Evolutionary conservation across 1,140 invertebrate genomes (phyloP).

Genomic region (Brachionus koreanus): DNA sequence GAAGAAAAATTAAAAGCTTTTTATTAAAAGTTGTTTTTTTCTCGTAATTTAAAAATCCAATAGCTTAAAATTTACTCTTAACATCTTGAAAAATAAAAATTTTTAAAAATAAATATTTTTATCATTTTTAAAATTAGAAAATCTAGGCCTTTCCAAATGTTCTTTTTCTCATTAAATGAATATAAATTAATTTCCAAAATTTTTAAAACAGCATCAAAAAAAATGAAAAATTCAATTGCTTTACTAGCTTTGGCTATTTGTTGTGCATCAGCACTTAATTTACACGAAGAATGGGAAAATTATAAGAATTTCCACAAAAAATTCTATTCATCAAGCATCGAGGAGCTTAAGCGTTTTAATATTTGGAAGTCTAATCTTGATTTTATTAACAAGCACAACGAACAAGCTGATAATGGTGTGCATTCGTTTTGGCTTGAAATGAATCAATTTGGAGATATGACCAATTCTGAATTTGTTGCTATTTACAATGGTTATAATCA

Average conservation of each 20-base stretch:
- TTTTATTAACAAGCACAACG: conserved; percentile 51
- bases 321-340: neutral
- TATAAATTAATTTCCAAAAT: neutral
- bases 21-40: neutral
- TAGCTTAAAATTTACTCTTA: conserved; percentile 14
- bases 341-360: conserved; percentile 1
- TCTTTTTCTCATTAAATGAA: conserved; percentile 13
- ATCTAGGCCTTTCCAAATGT: neutral
- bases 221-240: conserved; percentile 15
- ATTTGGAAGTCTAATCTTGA: conserved; percentile 49
- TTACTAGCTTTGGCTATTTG: neutral
- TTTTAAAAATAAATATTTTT: neutral
- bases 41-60: neutral
- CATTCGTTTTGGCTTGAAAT: conserved; percentile 51
- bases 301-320: conserved; percentile 6
- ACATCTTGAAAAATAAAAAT: conserved; percentile 36
- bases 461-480: conserved; percentile 37
- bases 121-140: neutral
- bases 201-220: neutral
- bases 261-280: neutral
- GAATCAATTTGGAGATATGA: conserved; percentile 53
- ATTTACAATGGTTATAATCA: conserved; percentile 13
- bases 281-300: neutral
- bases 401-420: conserved; percentile 47
- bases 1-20: neutral